Conservation (phyloP, 2,797 vertebrate species). For the Decapterus maruadsi region DNA sequence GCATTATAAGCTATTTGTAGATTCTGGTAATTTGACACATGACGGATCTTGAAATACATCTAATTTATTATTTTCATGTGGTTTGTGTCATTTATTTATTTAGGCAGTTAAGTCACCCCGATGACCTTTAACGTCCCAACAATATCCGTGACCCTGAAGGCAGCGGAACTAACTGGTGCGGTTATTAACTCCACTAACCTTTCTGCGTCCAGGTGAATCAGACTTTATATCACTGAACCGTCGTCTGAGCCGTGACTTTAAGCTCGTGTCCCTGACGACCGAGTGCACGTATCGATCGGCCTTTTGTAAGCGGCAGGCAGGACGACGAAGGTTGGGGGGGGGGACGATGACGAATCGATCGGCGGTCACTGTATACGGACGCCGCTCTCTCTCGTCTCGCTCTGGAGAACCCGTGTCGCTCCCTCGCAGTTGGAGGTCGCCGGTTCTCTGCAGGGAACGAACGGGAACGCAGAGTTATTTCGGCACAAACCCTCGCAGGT, state of each 20-base stretch:
- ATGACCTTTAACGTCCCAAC: too few relatives aligned
- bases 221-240: too few relatives aligned
- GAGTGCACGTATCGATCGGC: not conserved
- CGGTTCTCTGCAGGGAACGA: conserved; percentile 5
- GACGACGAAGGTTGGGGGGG: not conserved
- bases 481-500: conserved; percentile 30
- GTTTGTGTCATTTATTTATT: too few relatives aligned
- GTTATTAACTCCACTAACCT: too few relatives aligned
- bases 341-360: conserved; percentile 44
- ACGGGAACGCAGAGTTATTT: conserved; percentile 49
- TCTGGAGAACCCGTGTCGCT: not conserved
- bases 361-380: conserved; percentile 22
- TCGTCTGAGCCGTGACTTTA: not conserved
- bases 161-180: too few relatives aligned
- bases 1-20: too few relatives aligned
- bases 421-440: conserved; percentile 10
- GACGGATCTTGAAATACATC: too few relatives aligned
- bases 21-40: too few relatives aligned
- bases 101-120: too few relatives aligned
- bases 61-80: too few relatives aligned
- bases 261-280: not conserved
- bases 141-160: too few relatives aligned
- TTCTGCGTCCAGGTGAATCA: too few relatives aligned
- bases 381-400: not conserved
- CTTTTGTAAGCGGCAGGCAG: not conserved